phyloP scores from a whole-genome alignment of 1,140 invertebrate species.

The Tenebrio molitor region DNA sequence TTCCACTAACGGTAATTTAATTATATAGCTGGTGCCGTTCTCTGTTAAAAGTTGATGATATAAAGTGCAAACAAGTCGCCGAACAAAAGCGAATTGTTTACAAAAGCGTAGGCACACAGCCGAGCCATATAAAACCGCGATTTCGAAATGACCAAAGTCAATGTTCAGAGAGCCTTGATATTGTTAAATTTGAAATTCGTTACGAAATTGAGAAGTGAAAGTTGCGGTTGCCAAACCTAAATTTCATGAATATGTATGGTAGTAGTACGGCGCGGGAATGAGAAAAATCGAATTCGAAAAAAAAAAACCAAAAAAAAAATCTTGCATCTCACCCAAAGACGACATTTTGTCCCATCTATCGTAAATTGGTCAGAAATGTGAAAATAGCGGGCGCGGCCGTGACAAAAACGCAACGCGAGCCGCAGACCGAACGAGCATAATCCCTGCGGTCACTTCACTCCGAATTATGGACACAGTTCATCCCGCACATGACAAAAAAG shows the following conservation, averaged over 20 bases:
- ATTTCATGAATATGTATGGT: not conserved
- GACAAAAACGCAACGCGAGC: no score
- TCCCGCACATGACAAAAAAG: conserved; percentile 19
- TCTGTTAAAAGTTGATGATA: not conserved
- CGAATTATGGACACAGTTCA: not conserved
- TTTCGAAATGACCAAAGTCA: conserved; percentile 51
- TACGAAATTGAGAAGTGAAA: conserved; percentile 51
- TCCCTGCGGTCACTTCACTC: not conserved
- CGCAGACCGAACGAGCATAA: no score
- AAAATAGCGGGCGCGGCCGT: conserved; percentile 8
- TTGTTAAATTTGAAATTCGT: conserved; percentile 49
- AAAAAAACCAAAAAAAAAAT: no score
- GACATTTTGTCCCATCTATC: conserved; percentile 53
- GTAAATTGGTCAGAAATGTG: not conserved
- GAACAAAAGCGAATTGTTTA: conserved; percentile 11
- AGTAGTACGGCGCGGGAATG: not conserved
- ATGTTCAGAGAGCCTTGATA: conserved; percentile 53
- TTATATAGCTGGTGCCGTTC: not conserved
- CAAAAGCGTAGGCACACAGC: not conserved
- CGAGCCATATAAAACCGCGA: conserved; percentile 3
- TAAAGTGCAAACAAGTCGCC: not conserved
- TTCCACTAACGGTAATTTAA: not conserved
- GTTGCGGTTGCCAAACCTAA: conserved; percentile 34
- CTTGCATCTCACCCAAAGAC: conserved; percentile 54
- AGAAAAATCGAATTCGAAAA: conserved; percentile 20